Evolutionary conservation across 37 sponge, comb jelly and placozoan species (phyloP), one percentile per base, ranked within the genome.

Genomic region (Amphimedon queenslandica): DNA sequence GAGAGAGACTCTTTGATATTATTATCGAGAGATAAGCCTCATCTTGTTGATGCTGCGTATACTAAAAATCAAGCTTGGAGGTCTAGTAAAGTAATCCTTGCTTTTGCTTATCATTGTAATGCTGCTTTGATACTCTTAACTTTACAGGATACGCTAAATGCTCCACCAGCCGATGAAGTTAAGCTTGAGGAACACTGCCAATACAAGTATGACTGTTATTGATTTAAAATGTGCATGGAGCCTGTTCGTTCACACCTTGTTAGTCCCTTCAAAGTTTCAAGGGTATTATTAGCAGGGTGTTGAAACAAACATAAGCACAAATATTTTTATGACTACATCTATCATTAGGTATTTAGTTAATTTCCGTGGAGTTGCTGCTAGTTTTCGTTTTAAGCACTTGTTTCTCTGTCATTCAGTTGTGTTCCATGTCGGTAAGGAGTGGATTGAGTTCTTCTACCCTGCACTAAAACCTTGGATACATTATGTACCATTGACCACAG

Each of bases 21-120:
- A 32, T 65, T 86, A 37, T 90, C 95, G 34, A 71, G 95, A 31
- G 58, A 40, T 23, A 70, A 83, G 10, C 91, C 95, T 20, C 43
- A 63, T 24, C 41, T 82, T 33, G 90, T 90, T 32, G 77, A 94
- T 66, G 95, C 95, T 69, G 77, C 82, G 0, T 94, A 94, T 72
- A 94, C 95, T 1, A 94, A 90, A 67, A 94, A 94, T 74, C 95
- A 94, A 68, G 95, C 95, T 70, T 94, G 95, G 95, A 79, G 80
- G 35, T 94, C 95, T 35, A 81, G 82, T 23, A 71, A 73, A 42
- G 93, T 87, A 42, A n/a, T n/a, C n/a, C n/a, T n/a, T n/a, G n/a
- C n/a, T n/a, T n/a, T n/a, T n/a, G n/a, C n/a, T n/a, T n/a, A n/a
- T n/a, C n/a, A n/a, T n/a, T n/a, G n/a, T n/a, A n/a, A n/a, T n/a